Evolutionary conservation across 2,113 vertebrate species (phyloP).

Genomic region (Myotis davidii): DNA sequence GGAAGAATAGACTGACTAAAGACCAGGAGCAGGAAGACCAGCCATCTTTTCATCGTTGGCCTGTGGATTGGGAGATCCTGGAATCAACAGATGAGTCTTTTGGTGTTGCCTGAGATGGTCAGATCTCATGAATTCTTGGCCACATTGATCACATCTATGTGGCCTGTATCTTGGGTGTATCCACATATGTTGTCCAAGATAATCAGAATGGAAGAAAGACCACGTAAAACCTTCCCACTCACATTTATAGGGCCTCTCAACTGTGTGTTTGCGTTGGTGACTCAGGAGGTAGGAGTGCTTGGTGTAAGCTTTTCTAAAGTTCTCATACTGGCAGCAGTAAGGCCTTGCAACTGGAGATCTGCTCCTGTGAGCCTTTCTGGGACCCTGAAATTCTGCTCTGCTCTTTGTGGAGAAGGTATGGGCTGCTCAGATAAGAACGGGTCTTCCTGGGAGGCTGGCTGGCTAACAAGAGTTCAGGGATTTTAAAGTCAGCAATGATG

Average conservation of each 20-base stretch:
- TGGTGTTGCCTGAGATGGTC: conserved; percentile 73
- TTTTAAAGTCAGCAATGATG: conserved; percentile 31
- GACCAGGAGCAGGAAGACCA: background rate
- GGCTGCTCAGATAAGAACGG: background rate
- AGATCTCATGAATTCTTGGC: conserved; percentile 67
- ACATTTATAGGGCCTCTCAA: conserved; percentile 69
- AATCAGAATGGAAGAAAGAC: conserved; percentile 74
- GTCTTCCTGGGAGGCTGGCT: background rate
- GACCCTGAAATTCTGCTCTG: background rate
- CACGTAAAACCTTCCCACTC: conserved; percentile 44
- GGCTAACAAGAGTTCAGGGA: background rate
- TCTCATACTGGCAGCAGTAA: background rate
- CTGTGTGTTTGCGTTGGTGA: conserved; percentile 73
- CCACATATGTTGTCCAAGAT: conserved; percentile 65
- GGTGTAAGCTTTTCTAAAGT: conserved; percentile 74
- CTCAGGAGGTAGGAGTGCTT: conserved; percentile 71
- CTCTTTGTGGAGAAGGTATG: background rate
- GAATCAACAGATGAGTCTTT: conserved; percentile 5
- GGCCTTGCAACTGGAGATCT: background rate
- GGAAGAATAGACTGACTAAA: conserved; percentile 18
- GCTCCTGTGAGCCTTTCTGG: background rate
- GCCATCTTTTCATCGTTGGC: background rate
- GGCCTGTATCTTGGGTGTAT: conserved; percentile 65
- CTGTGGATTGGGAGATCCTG: background rate
- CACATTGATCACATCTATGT: conserved; percentile 47